A percentile compares a stretch with the other conserved stretches of the same genome.
Evolutionary conservation across 2,113 vertebrate genomes (phyloP).

Genomic region (Cebidichthys violaceus): DNA sequence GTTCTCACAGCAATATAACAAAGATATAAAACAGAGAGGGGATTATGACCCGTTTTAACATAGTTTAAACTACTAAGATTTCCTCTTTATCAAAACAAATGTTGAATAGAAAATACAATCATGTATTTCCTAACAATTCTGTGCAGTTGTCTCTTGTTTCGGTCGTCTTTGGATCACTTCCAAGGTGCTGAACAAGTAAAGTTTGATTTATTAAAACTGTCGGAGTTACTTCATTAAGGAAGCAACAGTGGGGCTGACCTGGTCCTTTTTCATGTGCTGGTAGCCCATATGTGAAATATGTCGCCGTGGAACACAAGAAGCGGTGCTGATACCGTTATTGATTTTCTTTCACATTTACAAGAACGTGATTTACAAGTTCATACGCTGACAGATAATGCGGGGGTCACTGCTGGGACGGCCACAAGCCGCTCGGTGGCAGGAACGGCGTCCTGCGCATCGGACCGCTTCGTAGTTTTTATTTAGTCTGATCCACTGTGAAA

Average conservation of each 20-base stretch:
- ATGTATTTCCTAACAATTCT: too few species aligned
- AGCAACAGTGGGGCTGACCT: neutral
- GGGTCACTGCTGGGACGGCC: too few species aligned
- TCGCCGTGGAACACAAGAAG: neutral
- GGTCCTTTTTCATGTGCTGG: neutral
- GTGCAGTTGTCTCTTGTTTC: neutral
- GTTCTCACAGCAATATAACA: too few species aligned
- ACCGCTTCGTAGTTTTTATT: neutral
- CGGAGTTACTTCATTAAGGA: neutral
- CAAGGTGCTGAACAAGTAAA: neutral
- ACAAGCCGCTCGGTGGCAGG: neutral
- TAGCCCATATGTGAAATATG: neutral
- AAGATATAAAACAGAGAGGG: too few species aligned
- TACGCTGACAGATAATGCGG: neutral
- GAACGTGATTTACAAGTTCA: conserved; percentile 1
- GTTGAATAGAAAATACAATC: too few species aligned
- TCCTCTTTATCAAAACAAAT: too few species aligned
- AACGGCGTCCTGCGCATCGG: too few species aligned
- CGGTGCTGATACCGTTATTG: neutral
- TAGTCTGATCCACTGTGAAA: neutral
- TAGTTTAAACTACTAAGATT: too few species aligned
- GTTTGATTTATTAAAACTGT: neutral
- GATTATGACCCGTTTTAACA: too few species aligned
- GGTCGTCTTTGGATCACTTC: neutral
- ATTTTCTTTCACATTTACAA: conserved; percentile 13